These are phyloP conservation scores for Orius insidiosus DNA, from an alignment of 1,140 invertebrate species.

Conservation along the genomic window DNA sequence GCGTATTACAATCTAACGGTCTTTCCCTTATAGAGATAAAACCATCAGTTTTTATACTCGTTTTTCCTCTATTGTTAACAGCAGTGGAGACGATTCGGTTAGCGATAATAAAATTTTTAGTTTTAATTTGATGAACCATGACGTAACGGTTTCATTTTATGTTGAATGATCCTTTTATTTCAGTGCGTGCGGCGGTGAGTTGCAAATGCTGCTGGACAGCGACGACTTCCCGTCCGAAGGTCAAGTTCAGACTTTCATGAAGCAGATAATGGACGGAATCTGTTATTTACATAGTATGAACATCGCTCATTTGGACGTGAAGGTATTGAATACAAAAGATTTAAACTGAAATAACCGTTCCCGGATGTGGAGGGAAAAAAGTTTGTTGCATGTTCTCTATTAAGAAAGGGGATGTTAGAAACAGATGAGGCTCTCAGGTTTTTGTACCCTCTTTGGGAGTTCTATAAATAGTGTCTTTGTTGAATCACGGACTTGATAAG, in stretches of 20 bases:
- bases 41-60: constrained; percentile 3
- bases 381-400: not conserved
- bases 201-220: constrained; percentile 75
- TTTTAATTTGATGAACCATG: too few species aligned
- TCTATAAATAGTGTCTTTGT: constrained; percentile 1
- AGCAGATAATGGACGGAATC: constrained; percentile 78
- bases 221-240: constrained; percentile 70
- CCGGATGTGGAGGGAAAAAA: not conserved
- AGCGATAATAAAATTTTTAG: too few species aligned
- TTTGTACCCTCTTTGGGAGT: too few species aligned
- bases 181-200: constrained; percentile 74
- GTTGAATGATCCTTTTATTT: too few species aligned
- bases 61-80: not conserved
- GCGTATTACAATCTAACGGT: not conserved
- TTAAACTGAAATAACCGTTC: too few species aligned
- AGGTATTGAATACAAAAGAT: constrained; percentile 32
- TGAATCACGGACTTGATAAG: not conserved
- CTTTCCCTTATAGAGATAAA: constrained; percentile 1
- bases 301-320: constrained; percentile 84
- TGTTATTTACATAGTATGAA: constrained; percentile 72
- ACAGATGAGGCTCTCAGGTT: not conserved
- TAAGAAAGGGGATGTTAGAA: not conserved
- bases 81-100: too few species aligned
- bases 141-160: too few species aligned
- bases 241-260: constrained; percentile 58